Evolutionary conservation across 92 coral and sea anemone genomes (phyloP).

Genomic region (Porites evermanni): DNA sequence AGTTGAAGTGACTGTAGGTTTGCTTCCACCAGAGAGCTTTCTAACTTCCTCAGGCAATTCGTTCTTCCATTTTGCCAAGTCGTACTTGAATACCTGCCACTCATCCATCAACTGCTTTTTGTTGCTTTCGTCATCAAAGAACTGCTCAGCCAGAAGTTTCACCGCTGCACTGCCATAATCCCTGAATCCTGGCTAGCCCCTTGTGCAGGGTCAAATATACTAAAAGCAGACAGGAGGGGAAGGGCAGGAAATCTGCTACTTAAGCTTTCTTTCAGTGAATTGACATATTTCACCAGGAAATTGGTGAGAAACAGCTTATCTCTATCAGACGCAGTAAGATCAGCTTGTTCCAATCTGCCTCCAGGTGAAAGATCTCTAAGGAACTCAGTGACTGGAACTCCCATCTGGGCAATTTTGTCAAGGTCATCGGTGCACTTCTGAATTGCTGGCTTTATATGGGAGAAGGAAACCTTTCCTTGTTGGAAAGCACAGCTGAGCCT

Average conservation of each 20-base stretch:
- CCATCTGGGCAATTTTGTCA: too few species aligned
- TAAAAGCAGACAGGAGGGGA: constrained; percentile 29
- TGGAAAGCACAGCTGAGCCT: too few species aligned
- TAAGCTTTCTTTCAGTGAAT: not conserved
- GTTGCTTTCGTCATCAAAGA: constrained; percentile 29
- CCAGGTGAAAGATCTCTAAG: too few species aligned
- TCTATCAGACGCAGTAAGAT: too few species aligned
- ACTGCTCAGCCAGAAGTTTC: constrained; percentile 22
- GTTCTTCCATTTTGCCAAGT: constrained; percentile 32
- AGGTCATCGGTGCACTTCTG: too few species aligned
- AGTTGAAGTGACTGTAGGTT: constrained; percentile 36
- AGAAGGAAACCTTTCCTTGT: too few species aligned
- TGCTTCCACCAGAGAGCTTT: constrained; percentile 25
- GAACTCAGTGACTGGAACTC: too few species aligned
- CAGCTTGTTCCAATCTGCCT: too few species aligned
- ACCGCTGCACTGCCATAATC: constrained; percentile 32
- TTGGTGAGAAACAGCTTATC: too few species aligned
- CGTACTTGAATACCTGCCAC: constrained; percentile 49
- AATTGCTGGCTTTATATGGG: too few species aligned
- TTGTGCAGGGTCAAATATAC: constrained; percentile 31
- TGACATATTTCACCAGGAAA: too few species aligned
- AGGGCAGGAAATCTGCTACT: constrained; percentile 32
- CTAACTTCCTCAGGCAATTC: constrained; percentile 21
- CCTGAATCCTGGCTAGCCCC: constrained; percentile 30
- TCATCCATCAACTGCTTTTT: constrained; percentile 37